A percentile compares a stretch with the other conserved stretches of the same genome.
Evolutionary conservation across 1,140 invertebrate genomes (phyloP).

Genomic region (Zaprionus ghesquierei): DNA sequence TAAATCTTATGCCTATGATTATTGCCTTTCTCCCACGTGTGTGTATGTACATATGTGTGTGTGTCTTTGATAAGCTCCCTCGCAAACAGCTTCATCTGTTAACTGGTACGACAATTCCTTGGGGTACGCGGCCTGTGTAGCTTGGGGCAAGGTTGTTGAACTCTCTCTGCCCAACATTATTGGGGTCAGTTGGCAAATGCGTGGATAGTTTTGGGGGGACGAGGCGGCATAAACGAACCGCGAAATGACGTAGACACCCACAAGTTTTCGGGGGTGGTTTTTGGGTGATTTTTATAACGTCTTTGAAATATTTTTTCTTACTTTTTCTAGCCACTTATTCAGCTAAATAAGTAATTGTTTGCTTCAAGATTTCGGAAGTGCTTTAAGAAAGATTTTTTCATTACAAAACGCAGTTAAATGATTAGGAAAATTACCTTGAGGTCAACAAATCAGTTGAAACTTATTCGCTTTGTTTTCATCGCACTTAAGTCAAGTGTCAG

Average conservation of each 20-base stretch:
- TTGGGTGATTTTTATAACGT: neutral
- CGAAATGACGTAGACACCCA: slow-evolving; percentile 7
- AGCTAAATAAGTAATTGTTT: neutral
- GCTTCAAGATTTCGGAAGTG: neutral
- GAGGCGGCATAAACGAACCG: slow-evolving; percentile 11
- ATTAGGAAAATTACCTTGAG: neutral
- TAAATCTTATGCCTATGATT: slow-evolving; percentile 69
- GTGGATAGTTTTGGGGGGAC: slow-evolving; percentile 36
- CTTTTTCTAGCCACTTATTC: neutral
- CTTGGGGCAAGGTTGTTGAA: slow-evolving; percentile 61
- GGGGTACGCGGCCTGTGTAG: slow-evolving; percentile 25
- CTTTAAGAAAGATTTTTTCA: neutral
- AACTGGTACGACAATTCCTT: slow-evolving; percentile 46
- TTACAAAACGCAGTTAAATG: neutral
- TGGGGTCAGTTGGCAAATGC: slow-evolving; percentile 47
- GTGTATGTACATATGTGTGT: neutral
- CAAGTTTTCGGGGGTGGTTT: slow-evolving; percentile 26
- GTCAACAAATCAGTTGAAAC: neutral
- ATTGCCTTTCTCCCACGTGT: slow-evolving; percentile 39
- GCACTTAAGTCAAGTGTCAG: neutral
- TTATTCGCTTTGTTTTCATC: neutral
- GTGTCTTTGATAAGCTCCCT: slow-evolving; percentile 40
- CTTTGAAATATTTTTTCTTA: neutral
- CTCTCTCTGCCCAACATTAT: slow-evolving; percentile 41
- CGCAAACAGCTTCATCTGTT: slow-evolving; percentile 37